Conservation (phyloP, 2,888 invertebrate species). For the Hydrotaea diabolus region DNA sequence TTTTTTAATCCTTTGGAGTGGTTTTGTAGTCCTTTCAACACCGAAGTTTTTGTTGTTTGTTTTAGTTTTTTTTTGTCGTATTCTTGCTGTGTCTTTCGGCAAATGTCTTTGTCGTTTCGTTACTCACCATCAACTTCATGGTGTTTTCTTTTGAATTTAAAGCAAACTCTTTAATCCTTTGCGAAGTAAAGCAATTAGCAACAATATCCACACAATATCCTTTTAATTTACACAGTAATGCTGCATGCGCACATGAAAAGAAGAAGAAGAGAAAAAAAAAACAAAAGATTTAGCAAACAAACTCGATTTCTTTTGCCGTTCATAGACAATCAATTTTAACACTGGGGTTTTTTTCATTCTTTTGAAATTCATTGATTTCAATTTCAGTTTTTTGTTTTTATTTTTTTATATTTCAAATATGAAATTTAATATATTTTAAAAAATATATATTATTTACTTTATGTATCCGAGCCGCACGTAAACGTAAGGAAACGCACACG, state of each 20-base stretch:
- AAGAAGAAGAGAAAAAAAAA: conserved; percentile 66
- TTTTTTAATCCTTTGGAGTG: not conserved
- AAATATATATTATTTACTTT: conserved; percentile 52
- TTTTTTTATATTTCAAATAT: conserved; percentile 35
- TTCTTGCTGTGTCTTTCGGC: too few species aligned
- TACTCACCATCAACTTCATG: conserved; percentile 64
- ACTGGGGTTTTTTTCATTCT: conserved; percentile 30
- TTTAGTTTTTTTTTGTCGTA: not conserved
- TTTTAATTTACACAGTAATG: conserved; percentile 58
- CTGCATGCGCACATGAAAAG: conserved; percentile 60
- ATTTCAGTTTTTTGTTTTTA: not conserved
- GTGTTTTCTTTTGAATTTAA: conserved; percentile 58
- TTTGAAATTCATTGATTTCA: conserved; percentile 26
- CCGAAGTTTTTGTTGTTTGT: conserved; percentile 11
- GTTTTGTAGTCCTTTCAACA: not conserved
- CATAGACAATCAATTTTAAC: conserved; percentile 41
- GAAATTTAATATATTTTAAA: conserved; percentile 12
- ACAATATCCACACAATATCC: conserved; percentile 56
- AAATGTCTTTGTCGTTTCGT: conserved; percentile 28
- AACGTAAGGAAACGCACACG: conserved; percentile 69
- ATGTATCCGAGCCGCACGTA: conserved; percentile 69
- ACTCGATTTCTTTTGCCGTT: conserved; percentile 67
- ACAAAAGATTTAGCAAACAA: conserved; percentile 72
- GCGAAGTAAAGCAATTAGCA: conserved; percentile 42
- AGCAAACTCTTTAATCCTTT: conserved; percentile 46